These are phyloP conservation scores for Tenthredo scrophulariae DNA, from an alignment of 2,888 invertebrate species.

Conservation along the genomic window DNA sequence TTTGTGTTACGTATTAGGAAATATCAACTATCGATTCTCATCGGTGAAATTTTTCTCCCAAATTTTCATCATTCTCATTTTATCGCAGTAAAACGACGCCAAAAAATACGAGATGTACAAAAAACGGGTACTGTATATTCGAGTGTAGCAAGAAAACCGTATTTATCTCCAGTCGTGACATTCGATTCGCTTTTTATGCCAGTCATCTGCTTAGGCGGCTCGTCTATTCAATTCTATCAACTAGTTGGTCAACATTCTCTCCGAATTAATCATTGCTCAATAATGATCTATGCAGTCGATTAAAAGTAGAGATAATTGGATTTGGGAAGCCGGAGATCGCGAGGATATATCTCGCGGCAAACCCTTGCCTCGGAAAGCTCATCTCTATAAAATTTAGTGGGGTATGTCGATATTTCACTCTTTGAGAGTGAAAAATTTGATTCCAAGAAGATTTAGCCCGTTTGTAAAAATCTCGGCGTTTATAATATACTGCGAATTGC, in stretches of 20 bases:
- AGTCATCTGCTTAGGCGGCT: background rate
- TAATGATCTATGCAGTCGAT: background rate
- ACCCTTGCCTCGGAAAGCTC: background rate
- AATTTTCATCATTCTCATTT: background rate
- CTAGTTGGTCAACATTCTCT: background rate
- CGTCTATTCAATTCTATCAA: background rate
- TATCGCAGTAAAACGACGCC: background rate
- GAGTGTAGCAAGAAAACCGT: background rate
- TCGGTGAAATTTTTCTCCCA: background rate
- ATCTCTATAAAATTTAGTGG: too few relatives aligned
- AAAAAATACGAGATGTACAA: background rate
- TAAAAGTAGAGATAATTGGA: background rate
- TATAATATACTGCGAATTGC: background rate
- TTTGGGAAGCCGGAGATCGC: background rate
- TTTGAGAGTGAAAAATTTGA: too few relatives aligned
- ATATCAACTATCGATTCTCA: background rate
- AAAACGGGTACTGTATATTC: background rate
- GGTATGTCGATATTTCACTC: too few relatives aligned
- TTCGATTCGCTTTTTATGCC: conserved; percentile 1
- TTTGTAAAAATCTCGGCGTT: too few relatives aligned
- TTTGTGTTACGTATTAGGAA: background rate
- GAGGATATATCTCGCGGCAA: background rate
- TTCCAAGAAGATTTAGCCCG: too few relatives aligned
- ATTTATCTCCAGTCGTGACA: conserved; percentile 21
- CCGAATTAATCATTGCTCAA: background rate